A percentile compares a stretch with the other conserved stretches of the same genome.
Evolutionary conservation across 2,113 vertebrate species (phyloP).

Genomic region (Indicator maculatus): DNA sequence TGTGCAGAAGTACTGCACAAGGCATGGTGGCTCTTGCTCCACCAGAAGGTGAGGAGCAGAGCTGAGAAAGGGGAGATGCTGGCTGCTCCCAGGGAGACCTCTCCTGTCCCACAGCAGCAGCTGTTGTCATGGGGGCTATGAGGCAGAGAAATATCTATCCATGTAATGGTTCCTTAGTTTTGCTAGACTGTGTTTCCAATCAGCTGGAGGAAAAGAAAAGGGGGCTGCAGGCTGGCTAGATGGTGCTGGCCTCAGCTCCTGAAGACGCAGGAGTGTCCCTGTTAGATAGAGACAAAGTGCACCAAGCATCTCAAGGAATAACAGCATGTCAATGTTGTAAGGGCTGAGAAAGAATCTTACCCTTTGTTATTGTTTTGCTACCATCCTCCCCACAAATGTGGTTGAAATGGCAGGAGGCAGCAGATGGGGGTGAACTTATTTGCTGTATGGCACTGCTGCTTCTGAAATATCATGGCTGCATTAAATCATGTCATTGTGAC

Average conservation of each 20-base stretch:
- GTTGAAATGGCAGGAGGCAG: background rate
- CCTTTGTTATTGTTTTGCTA: background rate
- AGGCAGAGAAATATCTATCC: background rate
- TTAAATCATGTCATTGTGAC: background rate
- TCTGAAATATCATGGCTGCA: background rate
- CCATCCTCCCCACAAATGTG: background rate
- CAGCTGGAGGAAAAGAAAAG: background rate
- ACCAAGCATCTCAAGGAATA: background rate
- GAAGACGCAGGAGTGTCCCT: background rate
- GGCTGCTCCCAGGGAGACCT: background rate
- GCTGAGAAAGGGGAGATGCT: background rate
- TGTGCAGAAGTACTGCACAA: background rate
- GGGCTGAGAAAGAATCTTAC: background rate
- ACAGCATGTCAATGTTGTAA: background rate
- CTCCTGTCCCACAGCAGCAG: background rate
- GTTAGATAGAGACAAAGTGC: background rate
- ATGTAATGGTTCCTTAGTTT: background rate
- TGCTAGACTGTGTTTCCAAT: background rate
- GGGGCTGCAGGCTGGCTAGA: background rate
- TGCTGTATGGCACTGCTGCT: background rate
- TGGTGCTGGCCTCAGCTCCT: background rate
- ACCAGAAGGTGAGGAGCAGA: background rate
- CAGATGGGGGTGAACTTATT: background rate
- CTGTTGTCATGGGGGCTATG: accelerated
- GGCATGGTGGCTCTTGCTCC: background rate